These are phyloP conservation scores for Augochlorella aurata DNA, from an alignment of 2,888 invertebrate genomes.

Conservation along the genomic window DNA sequence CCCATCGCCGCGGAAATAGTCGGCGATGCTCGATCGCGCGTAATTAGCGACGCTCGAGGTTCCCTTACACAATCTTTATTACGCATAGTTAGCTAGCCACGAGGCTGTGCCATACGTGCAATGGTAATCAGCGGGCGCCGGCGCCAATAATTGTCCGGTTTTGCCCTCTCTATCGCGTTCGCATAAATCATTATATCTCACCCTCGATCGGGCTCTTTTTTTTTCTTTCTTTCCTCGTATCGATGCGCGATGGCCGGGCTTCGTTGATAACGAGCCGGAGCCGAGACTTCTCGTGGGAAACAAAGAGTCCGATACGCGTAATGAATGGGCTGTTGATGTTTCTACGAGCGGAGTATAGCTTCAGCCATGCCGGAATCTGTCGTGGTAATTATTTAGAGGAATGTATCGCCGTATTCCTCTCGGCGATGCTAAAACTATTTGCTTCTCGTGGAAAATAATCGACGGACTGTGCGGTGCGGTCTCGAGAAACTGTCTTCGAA, in stretches of 20 bases:
- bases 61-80: conserved; percentile 38
- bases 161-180: conserved; percentile 46
- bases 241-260: conserved; percentile 6
- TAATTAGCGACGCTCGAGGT: conserved; percentile 30
- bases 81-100: conserved; percentile 9
- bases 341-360: not conserved
- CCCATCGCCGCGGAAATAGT: not conserved
- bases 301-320: not conserved
- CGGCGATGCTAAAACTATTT: no score
- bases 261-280: conserved; percentile 33
- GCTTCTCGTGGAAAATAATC: no score
- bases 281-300: not conserved
- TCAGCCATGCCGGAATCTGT: no score
- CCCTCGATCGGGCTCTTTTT: conserved; percentile 15
- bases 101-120: conserved; percentile 31
- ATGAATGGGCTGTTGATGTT: not conserved
- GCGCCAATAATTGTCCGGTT: conserved; percentile 60
- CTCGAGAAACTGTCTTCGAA: no score
- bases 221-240: not conserved
- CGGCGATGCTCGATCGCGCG: not conserved
- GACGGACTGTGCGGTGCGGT: no score
- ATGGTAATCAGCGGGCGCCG: conserved; percentile 62
- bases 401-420: no score
- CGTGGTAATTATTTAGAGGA: no score
- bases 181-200: conserved; percentile 52